A percentile compares a stretch with the other conserved stretches of the same genome.
These are phyloP conservation scores for Clanis bilineata DNA, from an alignment of 2,888 invertebrate species.

Conservation along the genomic window DNA sequence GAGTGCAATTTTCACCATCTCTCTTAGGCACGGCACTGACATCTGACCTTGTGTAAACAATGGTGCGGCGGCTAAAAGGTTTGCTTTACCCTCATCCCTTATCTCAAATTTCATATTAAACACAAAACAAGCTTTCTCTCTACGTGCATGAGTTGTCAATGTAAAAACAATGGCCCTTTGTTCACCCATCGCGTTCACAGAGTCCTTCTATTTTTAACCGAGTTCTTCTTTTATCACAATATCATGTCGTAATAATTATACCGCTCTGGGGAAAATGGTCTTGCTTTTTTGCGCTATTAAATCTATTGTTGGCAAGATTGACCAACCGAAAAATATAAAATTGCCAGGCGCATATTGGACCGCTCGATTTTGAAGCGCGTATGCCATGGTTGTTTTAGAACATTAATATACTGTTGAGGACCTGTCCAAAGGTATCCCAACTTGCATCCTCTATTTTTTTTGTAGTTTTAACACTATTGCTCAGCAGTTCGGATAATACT, in stretches of 20 bases:
- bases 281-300: background rate
- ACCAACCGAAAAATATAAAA: too few species aligned
- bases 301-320: background rate
- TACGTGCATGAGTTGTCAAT: background rate
- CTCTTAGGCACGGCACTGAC: background rate
- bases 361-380: too few species aligned
- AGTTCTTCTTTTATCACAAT: background rate
- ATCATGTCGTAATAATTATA: background rate
- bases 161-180: background rate
- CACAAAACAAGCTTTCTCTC: background rate
- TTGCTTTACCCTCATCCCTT: background rate
- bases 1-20: background rate
- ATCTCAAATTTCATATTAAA: constrained; percentile 1
- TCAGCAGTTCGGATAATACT: too few species aligned
- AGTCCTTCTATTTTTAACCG: background rate
- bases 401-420: too few species aligned
- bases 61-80: constrained; percentile 5
- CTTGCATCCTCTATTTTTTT: too few species aligned
- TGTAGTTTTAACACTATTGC: too few species aligned
- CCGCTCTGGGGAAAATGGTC: background rate
- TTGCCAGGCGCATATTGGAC: too few species aligned
- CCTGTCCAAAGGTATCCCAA: too few species aligned
- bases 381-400: too few species aligned
- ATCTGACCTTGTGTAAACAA: background rate
- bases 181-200: background rate